These are phyloP conservation scores for Balaeniceps rex DNA, from an alignment of 2,113 vertebrate species.

Conservation along the genomic window DNA sequence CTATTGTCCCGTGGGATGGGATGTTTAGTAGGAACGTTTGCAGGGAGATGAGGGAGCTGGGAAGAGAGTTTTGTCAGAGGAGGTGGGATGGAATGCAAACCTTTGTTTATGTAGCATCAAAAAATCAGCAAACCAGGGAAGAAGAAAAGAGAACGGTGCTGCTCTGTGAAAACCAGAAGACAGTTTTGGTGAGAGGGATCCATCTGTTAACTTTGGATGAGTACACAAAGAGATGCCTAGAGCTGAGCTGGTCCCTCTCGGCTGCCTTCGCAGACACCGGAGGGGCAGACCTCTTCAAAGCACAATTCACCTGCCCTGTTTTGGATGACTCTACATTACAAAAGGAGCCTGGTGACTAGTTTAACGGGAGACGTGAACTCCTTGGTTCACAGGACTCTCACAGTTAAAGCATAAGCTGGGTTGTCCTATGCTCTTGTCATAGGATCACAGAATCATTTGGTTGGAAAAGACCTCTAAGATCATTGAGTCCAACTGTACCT, in stretches of 20 bases:
- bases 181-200: neutral
- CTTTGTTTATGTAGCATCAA: neutral
- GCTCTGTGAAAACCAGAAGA: neutral
- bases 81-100: neutral
- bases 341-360: neutral
- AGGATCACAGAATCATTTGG: too few relatives aligned
- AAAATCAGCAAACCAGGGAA: neutral
- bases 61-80: neutral
- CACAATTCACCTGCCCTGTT: neutral
- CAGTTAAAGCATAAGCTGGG: neutral
- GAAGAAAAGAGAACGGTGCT: neutral
- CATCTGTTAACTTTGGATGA: neutral
- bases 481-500: too few relatives aligned
- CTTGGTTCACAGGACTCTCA: neutral
- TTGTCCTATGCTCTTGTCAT: neutral
- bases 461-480: too few relatives aligned
- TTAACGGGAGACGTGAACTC: neutral
- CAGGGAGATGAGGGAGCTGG: neutral
- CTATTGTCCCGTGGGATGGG: fast-evolving
- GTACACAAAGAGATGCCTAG: neutral
- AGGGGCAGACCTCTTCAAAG: neutral
- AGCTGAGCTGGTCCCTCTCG: neutral
- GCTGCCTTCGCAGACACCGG: neutral
- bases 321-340: neutral
- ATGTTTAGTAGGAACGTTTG: fast-evolving